These are phyloP conservation scores for Ranitomeya imitator DNA, from an alignment of 2,113 vertebrate genomes.

Conservation along the genomic window DNA sequence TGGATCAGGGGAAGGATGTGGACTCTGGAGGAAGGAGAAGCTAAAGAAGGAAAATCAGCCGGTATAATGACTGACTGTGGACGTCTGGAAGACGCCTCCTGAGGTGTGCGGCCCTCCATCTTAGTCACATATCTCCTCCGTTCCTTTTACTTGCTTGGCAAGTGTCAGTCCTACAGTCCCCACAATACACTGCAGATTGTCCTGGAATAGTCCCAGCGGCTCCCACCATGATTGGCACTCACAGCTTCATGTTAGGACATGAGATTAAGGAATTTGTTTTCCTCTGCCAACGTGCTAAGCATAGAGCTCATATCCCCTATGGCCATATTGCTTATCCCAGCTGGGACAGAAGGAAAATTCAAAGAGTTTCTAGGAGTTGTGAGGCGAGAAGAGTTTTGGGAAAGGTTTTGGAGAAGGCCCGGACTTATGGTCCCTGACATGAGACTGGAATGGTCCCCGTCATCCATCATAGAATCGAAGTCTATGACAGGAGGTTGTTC, in stretches of 20 bases:
- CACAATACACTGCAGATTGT: neutral
- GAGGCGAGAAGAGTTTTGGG: conserved; percentile 95
- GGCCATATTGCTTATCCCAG: conserved; percentile 96
- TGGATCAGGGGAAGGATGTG: neutral
- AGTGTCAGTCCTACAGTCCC: neutral
- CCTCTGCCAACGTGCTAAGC: conserved; percentile 94
- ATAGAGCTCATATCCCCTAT: conserved; percentile 99
- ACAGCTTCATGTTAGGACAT: conserved; percentile 80
- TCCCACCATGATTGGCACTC: conserved; percentile 53
- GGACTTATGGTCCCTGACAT: conserved; percentile 95
- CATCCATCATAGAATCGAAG: conserved; percentile 96
- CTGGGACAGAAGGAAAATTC: conserved; percentile 86
- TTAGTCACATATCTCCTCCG: neutral
- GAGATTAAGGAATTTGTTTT: conserved; percentile 97
- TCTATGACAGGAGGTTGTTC: conserved; percentile 90
- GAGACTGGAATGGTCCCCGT: conserved; percentile 94
- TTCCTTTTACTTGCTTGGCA: neutral
- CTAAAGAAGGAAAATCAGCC: neutral
- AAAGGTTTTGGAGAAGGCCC: conserved; percentile 91
- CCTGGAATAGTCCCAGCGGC: conserved; percentile 55
- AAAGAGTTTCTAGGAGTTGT: conserved; percentile 95
- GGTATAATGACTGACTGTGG: neutral
- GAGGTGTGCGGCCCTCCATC: neutral
- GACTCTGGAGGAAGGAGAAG: neutral
- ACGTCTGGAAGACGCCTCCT: neutral